These are phyloP conservation scores for Quadriops clusia DNA, from an alignment of 2,888 invertebrate species.

Conservation along the genomic window DNA sequence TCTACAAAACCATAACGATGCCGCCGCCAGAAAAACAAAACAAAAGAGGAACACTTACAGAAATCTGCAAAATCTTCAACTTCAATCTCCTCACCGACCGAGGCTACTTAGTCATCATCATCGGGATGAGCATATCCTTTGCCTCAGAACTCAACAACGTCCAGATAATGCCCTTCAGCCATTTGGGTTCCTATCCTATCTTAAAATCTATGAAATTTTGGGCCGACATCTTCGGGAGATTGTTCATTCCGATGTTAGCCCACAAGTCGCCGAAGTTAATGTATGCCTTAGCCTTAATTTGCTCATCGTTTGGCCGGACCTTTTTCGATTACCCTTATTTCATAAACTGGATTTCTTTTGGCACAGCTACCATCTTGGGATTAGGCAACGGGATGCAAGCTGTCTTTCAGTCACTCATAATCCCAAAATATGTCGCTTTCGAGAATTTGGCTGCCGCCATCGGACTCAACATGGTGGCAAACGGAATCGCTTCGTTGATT, in stretches of 20 bases:
- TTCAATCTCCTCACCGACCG: constrained; percentile 28
- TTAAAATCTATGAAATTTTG: constrained; percentile 25
- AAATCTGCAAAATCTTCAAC: constrained; percentile 26
- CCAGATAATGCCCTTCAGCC: constrained; percentile 36
- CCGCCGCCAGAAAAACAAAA: constrained; percentile 15
- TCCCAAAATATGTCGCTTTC: constrained; percentile 30
- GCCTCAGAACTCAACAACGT: constrained; percentile 39
- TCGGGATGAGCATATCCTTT: constrained; percentile 35
- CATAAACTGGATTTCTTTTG: background rate
- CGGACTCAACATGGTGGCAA: constrained; percentile 32
- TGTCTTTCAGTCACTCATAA: constrained; percentile 34
- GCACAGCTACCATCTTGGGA: constrained; percentile 27
- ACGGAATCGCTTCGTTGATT: constrained; percentile 29
- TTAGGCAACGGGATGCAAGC: constrained; percentile 33
- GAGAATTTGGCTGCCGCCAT: constrained; percentile 33
- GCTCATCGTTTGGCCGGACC: constrained; percentile 32
- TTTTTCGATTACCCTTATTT: background rate
- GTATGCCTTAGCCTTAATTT: constrained; percentile 30
- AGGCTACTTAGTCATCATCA: constrained; percentile 26
- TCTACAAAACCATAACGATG: constrained; percentile 27
- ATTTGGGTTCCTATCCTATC: constrained; percentile 32
- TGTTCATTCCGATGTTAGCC: constrained; percentile 31
- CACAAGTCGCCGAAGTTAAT: constrained; percentile 31
- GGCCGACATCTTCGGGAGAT: constrained; percentile 33
- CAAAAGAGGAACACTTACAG: constrained; percentile 16